Evolutionary conservation across 2,888 invertebrate genomes (phyloP).

Genomic region (Beris morrisii): DNA sequence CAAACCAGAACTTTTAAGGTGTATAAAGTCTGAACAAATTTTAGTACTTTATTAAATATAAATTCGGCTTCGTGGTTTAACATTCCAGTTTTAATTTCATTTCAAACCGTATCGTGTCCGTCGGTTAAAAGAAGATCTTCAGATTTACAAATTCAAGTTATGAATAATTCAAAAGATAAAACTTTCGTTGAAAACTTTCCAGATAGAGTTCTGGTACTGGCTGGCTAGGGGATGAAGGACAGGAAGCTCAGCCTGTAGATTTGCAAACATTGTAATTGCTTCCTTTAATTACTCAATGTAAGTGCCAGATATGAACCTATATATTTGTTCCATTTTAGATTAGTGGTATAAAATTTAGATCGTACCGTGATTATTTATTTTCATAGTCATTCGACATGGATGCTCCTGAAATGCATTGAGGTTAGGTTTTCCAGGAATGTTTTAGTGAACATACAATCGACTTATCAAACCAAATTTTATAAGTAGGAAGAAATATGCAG

Average conservation of each 20-base stretch:
- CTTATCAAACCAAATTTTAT: no score
- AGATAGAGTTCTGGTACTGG: conserved; percentile 14
- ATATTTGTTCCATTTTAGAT: no score
- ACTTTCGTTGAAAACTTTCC: conserved; percentile 23
- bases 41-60: conserved; percentile 34
- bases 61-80: conserved; percentile 31
- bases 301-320: no score
- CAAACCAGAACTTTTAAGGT: background rate
- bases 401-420: no score
- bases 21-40: background rate
- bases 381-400: no score
- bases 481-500: no score
- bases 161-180: conserved; percentile 37
- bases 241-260: conserved; percentile 10
- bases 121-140: conserved; percentile 2
- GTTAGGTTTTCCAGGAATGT: no score
- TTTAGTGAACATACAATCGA: no score
- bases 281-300: conserved; percentile 8
- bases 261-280: conserved; percentile 27
- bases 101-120: background rate
- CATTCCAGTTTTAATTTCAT: conserved; percentile 1
- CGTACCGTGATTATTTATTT: no score
- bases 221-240: background rate
- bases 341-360: no score
- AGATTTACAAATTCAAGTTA: conserved; percentile 29